Conservation (phyloP, 2,797 vertebrate species). For the Caiman crocodilus region DNA sequence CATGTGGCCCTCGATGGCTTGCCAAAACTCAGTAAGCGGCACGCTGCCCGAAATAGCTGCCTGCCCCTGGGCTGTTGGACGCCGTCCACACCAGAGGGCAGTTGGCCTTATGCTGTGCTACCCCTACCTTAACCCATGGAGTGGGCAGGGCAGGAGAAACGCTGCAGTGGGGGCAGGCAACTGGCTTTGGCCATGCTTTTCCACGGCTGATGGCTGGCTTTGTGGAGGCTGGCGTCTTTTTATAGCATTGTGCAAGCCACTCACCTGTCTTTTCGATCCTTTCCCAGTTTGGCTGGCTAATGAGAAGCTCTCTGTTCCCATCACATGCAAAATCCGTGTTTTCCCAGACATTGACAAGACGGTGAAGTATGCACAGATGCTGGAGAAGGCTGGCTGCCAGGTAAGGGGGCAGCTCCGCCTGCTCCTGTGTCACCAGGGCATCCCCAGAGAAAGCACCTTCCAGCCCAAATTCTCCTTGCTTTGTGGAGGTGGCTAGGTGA, state of each 20-base stretch:
- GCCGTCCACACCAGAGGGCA: not conserved
- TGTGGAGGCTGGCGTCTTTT: not conserved
- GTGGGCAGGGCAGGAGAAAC: not conserved
- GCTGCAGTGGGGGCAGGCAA: not conserved
- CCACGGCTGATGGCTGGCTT: not conserved
- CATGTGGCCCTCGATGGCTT: too few relatives aligned
- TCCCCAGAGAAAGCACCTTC: not conserved
- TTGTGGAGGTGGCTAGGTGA: not conserved
- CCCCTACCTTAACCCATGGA: not conserved
- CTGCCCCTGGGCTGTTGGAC: not conserved
- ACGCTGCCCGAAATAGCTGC: too few relatives aligned
- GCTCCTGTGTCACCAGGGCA: not conserved
- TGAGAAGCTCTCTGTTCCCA: constrained; percentile 93
- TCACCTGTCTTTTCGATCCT: constrained; percentile 50
- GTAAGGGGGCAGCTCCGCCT: constrained; percentile 80
- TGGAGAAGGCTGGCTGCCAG: constrained; percentile 97
- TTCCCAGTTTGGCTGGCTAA: constrained; percentile 90
- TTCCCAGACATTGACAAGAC: constrained; percentile 95
- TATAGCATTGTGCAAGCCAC: constrained; percentile 47
- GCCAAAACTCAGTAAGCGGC: too few relatives aligned
- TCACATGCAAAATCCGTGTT: constrained; percentile 98
- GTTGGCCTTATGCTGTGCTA: not conserved
- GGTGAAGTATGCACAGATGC: constrained; percentile 93
- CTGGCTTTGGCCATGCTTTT: not conserved
- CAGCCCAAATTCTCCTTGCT: not conserved